Evolutionary conservation across 2,113 vertebrate genomes (phyloP).

Genomic region (Callorhinus ursinus): DNA sequence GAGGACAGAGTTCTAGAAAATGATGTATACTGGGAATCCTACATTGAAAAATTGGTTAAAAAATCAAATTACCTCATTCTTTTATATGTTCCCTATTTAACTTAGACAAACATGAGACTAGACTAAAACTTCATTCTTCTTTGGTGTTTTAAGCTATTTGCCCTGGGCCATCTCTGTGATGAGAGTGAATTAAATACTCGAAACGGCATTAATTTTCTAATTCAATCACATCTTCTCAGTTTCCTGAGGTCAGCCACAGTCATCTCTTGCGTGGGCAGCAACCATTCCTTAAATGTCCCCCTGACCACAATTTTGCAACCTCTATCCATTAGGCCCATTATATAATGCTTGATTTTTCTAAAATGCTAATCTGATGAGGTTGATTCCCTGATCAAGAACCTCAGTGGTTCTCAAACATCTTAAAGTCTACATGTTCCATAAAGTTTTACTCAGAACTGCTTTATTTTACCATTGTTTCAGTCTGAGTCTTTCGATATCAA

Average conservation of each 20-base stretch:
- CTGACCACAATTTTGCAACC: not conserved
- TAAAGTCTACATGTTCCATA: not conserved
- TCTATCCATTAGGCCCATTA: not conserved
- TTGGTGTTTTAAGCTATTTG: not conserved
- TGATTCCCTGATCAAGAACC: not conserved
- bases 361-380: not conserved
- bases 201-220: not conserved
- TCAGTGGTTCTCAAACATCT: not conserved
- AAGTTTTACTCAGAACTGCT: not conserved
- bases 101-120: not conserved
- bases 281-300: not conserved
- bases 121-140: not conserved
- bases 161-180: not conserved
- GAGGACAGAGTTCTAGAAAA: not conserved
- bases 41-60: constrained; percentile 5
- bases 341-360: not conserved
- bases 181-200: not conserved
- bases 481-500: not conserved
- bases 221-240: not conserved
- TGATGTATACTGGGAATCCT: not conserved
- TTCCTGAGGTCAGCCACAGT: not conserved
- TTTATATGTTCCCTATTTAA: not conserved
- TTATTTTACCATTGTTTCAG: not conserved
- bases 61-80: constrained; percentile 8
- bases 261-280: not conserved